Conservation (phyloP, 2,888 invertebrate species). For the Tenthredo amoena region DNA sequence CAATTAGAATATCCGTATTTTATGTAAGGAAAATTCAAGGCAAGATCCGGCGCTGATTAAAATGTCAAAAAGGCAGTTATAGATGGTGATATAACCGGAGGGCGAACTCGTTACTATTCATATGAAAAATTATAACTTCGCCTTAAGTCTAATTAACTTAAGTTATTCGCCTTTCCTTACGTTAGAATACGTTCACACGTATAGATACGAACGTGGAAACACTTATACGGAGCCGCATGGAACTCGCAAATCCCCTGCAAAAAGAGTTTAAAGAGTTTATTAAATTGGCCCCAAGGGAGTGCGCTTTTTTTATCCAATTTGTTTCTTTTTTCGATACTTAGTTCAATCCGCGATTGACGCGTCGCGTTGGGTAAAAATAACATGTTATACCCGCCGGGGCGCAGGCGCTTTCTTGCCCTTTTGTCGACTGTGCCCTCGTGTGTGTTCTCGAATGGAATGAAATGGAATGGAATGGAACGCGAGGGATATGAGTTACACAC, state of each 20-base stretch:
- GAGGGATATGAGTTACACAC: constrained; percentile 6
- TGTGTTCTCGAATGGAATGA: constrained; percentile 48
- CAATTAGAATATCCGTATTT: constrained; percentile 28
- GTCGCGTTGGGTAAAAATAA: constrained; percentile 45
- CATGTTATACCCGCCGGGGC: not conserved
- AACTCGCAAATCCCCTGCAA: not conserved
- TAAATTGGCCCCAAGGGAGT: not conserved
- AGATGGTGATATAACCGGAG: not conserved
- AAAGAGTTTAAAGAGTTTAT: not conserved
- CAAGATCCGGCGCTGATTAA: constrained; percentile 28
- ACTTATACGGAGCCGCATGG: not conserved
- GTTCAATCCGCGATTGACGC: constrained; percentile 11
- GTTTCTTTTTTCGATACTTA: not conserved
- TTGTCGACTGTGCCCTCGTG: constrained; percentile 13
- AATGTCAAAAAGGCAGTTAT: constrained; percentile 19
- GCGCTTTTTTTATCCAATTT: not conserved
- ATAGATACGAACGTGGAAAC: not conserved
- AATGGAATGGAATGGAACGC: constrained; percentile 24
- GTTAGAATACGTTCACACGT: not conserved
- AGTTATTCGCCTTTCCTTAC: not conserved
- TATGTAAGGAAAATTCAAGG: constrained; percentile 18
- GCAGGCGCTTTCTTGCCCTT: constrained; percentile 46
- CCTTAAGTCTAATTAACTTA: not conserved
- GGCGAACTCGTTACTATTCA: constrained; percentile 15
- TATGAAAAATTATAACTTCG: not conserved